A percentile compares a stretch with the other conserved stretches of the same genome.
phyloP scores from a whole-genome alignment of 2,888 invertebrate genomes.

The Lordiphosa andalusiaca region DNA sequence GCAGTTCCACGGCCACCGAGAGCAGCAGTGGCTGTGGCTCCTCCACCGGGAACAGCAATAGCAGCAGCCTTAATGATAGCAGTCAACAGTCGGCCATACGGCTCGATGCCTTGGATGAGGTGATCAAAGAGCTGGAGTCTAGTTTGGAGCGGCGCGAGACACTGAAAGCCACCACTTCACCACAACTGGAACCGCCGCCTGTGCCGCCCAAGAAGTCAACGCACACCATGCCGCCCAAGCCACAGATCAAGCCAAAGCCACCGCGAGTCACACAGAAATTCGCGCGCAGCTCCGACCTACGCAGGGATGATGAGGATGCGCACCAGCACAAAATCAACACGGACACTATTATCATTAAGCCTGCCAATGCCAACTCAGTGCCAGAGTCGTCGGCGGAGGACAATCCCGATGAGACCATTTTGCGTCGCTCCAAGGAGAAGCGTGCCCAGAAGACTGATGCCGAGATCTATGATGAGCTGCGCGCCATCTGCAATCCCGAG shows the following conservation, averaged over 20 bases:
- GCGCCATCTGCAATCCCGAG: constrained; percentile 89
- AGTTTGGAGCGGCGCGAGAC: constrained; percentile 72
- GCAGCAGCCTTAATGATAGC: constrained; percentile 76
- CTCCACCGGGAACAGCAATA: constrained; percentile 74
- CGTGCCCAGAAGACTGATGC: constrained; percentile 79
- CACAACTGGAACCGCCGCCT: constrained; percentile 76
- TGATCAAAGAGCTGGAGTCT: constrained; percentile 76
- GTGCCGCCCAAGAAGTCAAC: constrained; percentile 80
- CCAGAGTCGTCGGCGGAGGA: constrained; percentile 79
- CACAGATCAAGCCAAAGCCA: constrained; percentile 83
- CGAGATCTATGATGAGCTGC: constrained; percentile 87
- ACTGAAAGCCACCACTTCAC: constrained; percentile 53
- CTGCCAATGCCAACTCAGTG: constrained; percentile 58
- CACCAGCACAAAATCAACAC: constrained; percentile 67
- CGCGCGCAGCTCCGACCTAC: constrained; percentile 80
- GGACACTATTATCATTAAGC: constrained; percentile 78
- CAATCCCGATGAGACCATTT: constrained; percentile 78
- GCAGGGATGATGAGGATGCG: constrained; percentile 60
- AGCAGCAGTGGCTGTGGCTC: constrained; percentile 68
- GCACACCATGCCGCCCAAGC: constrained; percentile 78
- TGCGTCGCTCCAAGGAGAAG: constrained; percentile 79
- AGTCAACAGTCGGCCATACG: constrained; percentile 69
- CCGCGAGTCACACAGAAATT: constrained; percentile 78
- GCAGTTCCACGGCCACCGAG: constrained; percentile 64
- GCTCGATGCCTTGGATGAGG: constrained; percentile 68